These are phyloP conservation scores for Drosophila littoralis DNA, from an alignment of 1,140 invertebrate genomes.

Conservation along the genomic window DNA sequence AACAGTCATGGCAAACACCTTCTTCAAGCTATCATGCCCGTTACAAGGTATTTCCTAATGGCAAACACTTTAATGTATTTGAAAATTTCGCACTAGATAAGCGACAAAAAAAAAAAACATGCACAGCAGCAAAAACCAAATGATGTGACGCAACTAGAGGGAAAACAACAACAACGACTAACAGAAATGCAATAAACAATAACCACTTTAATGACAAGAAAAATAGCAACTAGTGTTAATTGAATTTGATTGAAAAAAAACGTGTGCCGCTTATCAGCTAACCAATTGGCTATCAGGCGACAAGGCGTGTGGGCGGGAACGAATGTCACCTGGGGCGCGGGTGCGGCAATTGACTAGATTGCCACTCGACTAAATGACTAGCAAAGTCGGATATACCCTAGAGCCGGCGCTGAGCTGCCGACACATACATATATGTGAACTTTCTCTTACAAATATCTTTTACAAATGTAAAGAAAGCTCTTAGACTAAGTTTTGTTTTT, in stretches of 20 bases:
- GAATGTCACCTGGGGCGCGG: conserved; percentile 21
- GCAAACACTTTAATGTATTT: conserved; percentile 4
- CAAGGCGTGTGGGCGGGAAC: too few species aligned
- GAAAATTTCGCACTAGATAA: neutral
- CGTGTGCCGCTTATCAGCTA: conserved; percentile 55
- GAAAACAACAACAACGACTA: conserved; percentile 1
- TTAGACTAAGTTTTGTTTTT: too few species aligned
- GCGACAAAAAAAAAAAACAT: neutral
- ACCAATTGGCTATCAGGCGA: conserved; percentile 33
- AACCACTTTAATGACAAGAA: conserved; percentile 24
- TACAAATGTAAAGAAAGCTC: too few species aligned
- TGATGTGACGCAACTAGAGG: neutral
- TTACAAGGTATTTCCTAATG: neutral
- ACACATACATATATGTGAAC: too few species aligned
- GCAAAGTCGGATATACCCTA: too few species aligned
- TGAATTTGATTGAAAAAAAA: conserved; percentile 63
- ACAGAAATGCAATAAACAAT: conserved; percentile 18
- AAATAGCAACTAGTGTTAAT: conserved; percentile 43
- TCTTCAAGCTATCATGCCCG: neutral
- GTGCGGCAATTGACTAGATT: neutral
- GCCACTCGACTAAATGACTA: too few species aligned
- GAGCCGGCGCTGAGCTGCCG: too few species aligned
- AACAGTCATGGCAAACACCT: too few species aligned
- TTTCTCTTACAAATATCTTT: too few species aligned
- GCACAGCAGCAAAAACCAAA: neutral